phyloP scores from a whole-genome alignment of 2,888 invertebrate species.

The Epirrita christyi region DNA sequence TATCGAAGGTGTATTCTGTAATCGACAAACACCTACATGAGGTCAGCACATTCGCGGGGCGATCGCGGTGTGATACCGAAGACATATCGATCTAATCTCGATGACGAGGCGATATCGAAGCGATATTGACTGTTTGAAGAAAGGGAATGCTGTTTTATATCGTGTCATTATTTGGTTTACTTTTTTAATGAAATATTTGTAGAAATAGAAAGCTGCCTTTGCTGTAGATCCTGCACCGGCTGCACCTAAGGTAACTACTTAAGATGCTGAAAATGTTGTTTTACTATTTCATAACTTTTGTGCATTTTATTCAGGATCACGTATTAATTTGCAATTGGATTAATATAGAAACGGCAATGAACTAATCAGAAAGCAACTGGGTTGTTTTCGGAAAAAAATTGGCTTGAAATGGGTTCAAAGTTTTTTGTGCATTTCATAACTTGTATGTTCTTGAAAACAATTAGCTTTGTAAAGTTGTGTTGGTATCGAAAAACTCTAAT shows the following conservation, averaged over 20 bases:
- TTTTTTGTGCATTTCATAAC: no score
- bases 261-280: no score
- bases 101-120: constrained; percentile 71
- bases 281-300: no score
- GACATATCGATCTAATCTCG: constrained; percentile 77
- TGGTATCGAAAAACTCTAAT: neutral
- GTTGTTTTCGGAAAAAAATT: no score
- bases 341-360: no score
- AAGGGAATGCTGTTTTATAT: constrained; percentile 67
- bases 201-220: constrained; percentile 43
- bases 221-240: neutral
- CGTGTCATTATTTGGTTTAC: constrained; percentile 65
- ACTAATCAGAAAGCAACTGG: no score
- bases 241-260: no score
- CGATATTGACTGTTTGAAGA: constrained; percentile 69
- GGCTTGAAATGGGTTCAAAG: no score
- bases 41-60: constrained; percentile 76
- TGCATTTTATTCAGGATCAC: no score
- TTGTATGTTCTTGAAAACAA: no score
- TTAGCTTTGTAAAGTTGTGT: no score
- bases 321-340: no score
- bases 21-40: constrained; percentile 75
- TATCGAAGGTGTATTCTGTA: constrained; percentile 61
- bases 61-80: constrained; percentile 81
- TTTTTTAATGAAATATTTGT: constrained; percentile 52